Evolutionary conservation across 2,888 invertebrate genomes (phyloP), one percentile per base, ranked within the genome.

Genomic region (Scaptomyza cyrtandrae): DNA sequence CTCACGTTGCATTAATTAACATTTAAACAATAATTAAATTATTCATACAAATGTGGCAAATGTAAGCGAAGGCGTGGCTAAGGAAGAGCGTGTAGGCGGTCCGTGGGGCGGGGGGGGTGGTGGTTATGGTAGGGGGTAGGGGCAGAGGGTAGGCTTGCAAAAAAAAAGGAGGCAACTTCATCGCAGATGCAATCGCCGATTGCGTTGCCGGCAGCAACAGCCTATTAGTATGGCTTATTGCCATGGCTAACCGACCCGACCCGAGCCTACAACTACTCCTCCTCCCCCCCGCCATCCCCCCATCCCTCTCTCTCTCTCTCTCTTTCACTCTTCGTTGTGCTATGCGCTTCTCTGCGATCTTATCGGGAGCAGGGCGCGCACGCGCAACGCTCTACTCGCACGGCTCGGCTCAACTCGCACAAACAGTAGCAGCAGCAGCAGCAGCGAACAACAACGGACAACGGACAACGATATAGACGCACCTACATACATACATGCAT

Each of bases 1-100:
- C 71, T 83, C 88, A 85, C 85, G 79, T 85, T 90, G 90, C 84
- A 89, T 90, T 90, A 90, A 90, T 90, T 90, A 90, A 90, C 90
- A 90, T 90, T 90, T 90, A 90, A 90, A 90, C 89, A 88, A 89
- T 90, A 90, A 90, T 90, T 90, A 89, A 90, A 90, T 90, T 90
- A 90, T 90, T 90, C 90, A 90, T 89, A 89, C 82, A 84, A 85
- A 85, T 88, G 88, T 86, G 79, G 80, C 87, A 86, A 83, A 86
- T 69, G 71, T 71, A 64, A 69, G 67, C 68, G 59, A 54, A 65
- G 73, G 49, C 58, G 60, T 54, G 27, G 37, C 31, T 14, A 37
- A 14, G 2, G 39, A 3, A 29, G 29, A 19, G 19, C 19, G 19
- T 19, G 19, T 19, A 19, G 19, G 19, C 2, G 19, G 19, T 19